phyloP scores from a whole-genome alignment of 2,113 vertebrate genomes.

The Ploceus nigricollis region DNA sequence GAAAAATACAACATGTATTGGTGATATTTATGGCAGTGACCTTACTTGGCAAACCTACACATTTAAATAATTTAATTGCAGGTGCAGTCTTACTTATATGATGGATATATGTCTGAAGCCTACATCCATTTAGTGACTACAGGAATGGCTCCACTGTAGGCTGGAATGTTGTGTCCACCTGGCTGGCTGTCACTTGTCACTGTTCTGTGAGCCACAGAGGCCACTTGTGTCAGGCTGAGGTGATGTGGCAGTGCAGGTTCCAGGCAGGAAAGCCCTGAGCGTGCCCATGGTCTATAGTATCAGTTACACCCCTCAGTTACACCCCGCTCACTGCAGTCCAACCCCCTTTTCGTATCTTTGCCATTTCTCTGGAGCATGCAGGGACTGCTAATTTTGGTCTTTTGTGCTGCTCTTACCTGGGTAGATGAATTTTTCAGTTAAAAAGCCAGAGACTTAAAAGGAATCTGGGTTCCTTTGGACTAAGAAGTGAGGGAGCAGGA shows the following conservation, averaged over 20 bases:
- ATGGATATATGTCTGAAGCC: neutral
- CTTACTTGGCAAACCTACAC: neutral
- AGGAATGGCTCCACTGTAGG: neutral
- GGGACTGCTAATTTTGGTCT: neutral
- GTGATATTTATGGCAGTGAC: neutral
- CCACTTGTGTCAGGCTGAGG: neutral
- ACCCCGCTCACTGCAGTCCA: neutral
- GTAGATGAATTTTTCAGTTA: neutral
- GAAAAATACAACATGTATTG: neutral
- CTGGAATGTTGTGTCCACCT: neutral
- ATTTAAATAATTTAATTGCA: neutral
- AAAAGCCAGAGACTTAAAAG: neutral
- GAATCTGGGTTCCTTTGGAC: neutral
- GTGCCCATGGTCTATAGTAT: neutral
- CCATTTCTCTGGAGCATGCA: neutral
- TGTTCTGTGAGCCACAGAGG: neutral
- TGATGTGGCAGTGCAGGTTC: fast-evolving
- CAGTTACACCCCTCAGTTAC: neutral
- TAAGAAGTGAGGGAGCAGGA: neutral
- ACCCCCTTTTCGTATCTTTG: neutral
- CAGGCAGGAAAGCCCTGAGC: neutral
- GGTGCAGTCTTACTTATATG: neutral
- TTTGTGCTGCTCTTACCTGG: neutral
- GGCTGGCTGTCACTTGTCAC: neutral
- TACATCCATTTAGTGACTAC: neutral